Percentiles rank a stretch among this genome's conserved stretches.
Conservation (phyloP, 2,797 vertebrate species). For the Cetoscarus ocellatus region DNA sequence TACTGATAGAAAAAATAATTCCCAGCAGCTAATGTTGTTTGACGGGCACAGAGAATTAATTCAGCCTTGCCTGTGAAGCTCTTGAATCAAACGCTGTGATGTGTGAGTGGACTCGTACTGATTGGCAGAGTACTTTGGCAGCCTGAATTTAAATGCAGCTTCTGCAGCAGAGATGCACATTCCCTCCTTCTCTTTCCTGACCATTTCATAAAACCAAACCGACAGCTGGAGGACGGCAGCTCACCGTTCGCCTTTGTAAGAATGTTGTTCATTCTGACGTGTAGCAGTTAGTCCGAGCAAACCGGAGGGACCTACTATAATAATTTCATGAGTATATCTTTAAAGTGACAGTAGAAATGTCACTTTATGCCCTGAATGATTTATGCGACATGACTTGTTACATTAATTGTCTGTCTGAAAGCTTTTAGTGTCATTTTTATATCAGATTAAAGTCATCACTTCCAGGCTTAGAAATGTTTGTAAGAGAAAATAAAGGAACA, state of each 20-base stretch:
- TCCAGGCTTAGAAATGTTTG: background rate
- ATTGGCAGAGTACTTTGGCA: slow-evolving; percentile 49
- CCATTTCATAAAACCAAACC: slow-evolving; percentile 48
- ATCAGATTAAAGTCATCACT: slow-evolving; percentile 6
- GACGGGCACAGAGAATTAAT: slow-evolving; percentile 34
- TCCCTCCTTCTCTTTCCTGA: slow-evolving; percentile 48
- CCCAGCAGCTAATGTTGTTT: slow-evolving; percentile 1
- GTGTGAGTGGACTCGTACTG: slow-evolving; percentile 55
- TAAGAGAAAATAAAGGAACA: background rate
- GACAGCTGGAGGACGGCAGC: slow-evolving; percentile 52
- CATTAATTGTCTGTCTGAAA: slow-evolving; percentile 8
- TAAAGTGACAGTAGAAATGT: background rate
- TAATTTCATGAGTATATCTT: slow-evolving; percentile 9
- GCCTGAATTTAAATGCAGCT: slow-evolving; percentile 64
- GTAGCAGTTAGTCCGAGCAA: slow-evolving; percentile 23
- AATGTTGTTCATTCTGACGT: slow-evolving; percentile 41
- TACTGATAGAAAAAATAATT: slow-evolving; percentile 13
- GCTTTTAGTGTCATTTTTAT: slow-evolving; percentile 4
- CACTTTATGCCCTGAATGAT: slow-evolving; percentile 6
- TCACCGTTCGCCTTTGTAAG: slow-evolving; percentile 42
- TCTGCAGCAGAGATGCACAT: slow-evolving; percentile 56
- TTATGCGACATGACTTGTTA: slow-evolving; percentile 1
- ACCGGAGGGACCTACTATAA: slow-evolving; percentile 9
- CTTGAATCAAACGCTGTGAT: slow-evolving; percentile 49
- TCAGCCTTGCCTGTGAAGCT: slow-evolving; percentile 50